These are phyloP conservation scores for Drosophila acutilabella DNA, from an alignment of 2,888 invertebrate species.

Conservation along the genomic window DNA sequence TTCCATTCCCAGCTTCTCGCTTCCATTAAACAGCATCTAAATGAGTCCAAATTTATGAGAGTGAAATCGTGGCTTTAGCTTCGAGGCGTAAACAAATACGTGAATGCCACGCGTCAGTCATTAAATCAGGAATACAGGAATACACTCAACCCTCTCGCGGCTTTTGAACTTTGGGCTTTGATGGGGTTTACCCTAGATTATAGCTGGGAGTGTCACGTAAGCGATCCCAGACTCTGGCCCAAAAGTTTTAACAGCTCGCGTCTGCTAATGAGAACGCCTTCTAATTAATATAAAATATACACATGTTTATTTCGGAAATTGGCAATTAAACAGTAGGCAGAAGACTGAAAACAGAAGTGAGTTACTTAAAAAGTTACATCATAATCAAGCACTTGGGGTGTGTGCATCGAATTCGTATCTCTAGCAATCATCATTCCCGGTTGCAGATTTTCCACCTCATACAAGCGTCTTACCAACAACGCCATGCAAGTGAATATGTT, in stretches of 20 bases:
- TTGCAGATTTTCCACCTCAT: slow-evolving; percentile 21
- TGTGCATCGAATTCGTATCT: slow-evolving; percentile 30
- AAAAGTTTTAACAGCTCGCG: slow-evolving; percentile 36
- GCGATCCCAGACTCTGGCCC: slow-evolving; percentile 11
- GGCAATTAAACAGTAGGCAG: slow-evolving; percentile 50
- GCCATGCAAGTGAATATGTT: slow-evolving; percentile 5
- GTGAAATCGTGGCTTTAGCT: slow-evolving; percentile 40
- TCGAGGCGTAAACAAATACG: slow-evolving; percentile 65
- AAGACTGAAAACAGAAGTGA: neutral
- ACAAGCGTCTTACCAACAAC: neutral
- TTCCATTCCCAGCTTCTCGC: slow-evolving; percentile 3
- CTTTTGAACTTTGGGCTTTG: slow-evolving; percentile 64
- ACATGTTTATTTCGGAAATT: slow-evolving; percentile 69
- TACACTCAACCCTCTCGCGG: slow-evolving; percentile 38
- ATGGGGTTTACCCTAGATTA: neutral
- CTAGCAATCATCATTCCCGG: slow-evolving; percentile 19
- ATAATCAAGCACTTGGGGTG: slow-evolving; percentile 17
- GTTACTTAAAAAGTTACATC: slow-evolving; percentile 4
- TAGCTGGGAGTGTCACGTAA: slow-evolving; percentile 27
- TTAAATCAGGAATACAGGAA: slow-evolving; percentile 54
- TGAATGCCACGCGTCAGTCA: slow-evolving; percentile 69
- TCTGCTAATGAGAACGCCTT: slow-evolving; percentile 58
- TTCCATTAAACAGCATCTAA: slow-evolving; percentile 39
- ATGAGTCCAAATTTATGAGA: slow-evolving; percentile 46
- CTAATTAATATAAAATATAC: slow-evolving; percentile 54